Percentiles rank a stretch among this genome's conserved stretches.
Evolutionary conservation across 2,797 vertebrate species (phyloP).

Genomic region (Tragelaphus eurycerus): DNA sequence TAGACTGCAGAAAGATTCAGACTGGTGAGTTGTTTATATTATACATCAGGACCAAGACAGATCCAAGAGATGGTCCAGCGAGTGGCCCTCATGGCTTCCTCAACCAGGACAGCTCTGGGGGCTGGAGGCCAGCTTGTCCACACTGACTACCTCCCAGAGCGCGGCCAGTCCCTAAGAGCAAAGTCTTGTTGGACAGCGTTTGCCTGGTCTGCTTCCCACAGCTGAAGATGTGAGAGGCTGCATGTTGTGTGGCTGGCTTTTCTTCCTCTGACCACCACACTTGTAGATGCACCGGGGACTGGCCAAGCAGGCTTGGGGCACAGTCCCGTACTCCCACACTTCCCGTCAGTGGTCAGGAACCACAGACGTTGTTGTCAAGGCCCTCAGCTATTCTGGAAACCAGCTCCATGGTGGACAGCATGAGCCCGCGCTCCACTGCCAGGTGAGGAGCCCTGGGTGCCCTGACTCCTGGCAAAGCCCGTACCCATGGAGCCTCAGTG

Average conservation of each 20-base stretch:
- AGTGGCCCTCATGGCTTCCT: not conserved
- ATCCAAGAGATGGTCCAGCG: not conserved
- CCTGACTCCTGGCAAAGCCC: not conserved
- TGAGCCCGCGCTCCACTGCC: rapidly evolving
- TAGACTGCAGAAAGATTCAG: not conserved
- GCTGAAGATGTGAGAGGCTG: not conserved
- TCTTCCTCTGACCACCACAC: not conserved
- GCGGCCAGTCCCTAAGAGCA: not conserved
- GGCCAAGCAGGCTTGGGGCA: not conserved
- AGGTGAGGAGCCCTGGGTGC: rapidly evolving
- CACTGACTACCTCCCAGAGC: not conserved
- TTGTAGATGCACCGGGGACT: not conserved
- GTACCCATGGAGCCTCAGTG: rapidly evolving
- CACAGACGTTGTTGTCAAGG: not conserved
- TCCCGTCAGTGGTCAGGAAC: not conserved
- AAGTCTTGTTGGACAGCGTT: rapidly evolving
- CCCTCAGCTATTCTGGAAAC: not conserved
- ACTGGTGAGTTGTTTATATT: not conserved
- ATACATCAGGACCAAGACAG: not conserved
- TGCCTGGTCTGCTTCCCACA: not conserved
- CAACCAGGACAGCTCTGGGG: not conserved
- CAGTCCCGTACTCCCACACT: not conserved
- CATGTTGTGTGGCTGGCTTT: not conserved
- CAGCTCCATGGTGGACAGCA: not conserved
- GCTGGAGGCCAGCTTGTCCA: not conserved